These are phyloP conservation scores for Drosophila pectinifera DNA, from an alignment of 1,140 invertebrate genomes.

Conservation along the genomic window DNA sequence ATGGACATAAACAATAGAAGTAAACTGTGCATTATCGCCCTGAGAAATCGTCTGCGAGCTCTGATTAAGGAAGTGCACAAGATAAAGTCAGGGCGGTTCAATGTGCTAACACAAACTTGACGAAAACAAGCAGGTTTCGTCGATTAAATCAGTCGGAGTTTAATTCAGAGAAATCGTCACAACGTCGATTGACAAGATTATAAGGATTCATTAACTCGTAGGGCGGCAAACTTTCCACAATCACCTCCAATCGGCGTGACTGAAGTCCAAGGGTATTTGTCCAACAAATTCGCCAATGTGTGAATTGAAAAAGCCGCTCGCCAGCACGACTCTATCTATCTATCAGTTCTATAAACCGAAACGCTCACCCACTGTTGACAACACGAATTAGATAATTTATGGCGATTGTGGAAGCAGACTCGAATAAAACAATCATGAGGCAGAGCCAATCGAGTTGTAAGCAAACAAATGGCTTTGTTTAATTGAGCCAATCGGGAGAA, in stretches of 20 bases:
- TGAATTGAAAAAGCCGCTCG: slow-evolving; percentile 63
- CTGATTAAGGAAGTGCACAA: slow-evolving; percentile 23
- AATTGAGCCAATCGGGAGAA: slow-evolving; percentile 23
- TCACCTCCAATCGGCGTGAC: slow-evolving; percentile 55
- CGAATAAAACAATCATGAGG: slow-evolving; percentile 27
- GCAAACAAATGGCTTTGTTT: slow-evolving; percentile 28
- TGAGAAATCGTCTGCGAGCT: slow-evolving; percentile 27
- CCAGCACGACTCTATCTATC: slow-evolving; percentile 25
- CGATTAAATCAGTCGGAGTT: background rate
- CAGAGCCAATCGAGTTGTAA: slow-evolving; percentile 10
- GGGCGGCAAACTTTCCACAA: slow-evolving; percentile 33
- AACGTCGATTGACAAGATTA: background rate
- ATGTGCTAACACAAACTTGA: slow-evolving; percentile 13
- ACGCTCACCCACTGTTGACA: slow-evolving; percentile 49
- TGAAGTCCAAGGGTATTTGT: slow-evolving; percentile 37
- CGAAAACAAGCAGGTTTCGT: background rate
- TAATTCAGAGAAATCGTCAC: background rate
- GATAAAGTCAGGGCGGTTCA: slow-evolving; percentile 16
- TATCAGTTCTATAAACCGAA: slow-evolving; percentile 26
- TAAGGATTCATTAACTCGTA: background rate
- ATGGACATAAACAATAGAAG: slow-evolving; percentile 14
- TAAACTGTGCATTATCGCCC: slow-evolving; percentile 14
- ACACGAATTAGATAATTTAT: slow-evolving; percentile 64
- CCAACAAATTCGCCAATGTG: slow-evolving; percentile 44
- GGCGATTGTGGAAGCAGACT: slow-evolving; percentile 16